Evolutionary conservation across 2,113 vertebrate genomes (phyloP).

Genomic region (Struthio camelus): DNA sequence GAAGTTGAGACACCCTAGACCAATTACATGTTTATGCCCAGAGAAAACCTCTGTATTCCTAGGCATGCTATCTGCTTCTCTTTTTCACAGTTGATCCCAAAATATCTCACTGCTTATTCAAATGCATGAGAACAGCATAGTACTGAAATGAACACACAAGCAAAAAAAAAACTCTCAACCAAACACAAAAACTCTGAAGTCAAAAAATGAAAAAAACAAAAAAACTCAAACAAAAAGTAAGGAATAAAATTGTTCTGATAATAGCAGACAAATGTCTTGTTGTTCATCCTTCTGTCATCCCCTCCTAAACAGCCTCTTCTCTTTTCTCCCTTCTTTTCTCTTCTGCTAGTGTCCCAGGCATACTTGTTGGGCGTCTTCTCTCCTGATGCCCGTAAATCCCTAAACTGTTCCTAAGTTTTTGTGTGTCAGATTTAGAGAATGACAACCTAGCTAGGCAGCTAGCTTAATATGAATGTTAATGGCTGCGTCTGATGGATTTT

Average conservation of each 20-base stretch:
- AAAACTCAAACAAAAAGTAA: fast-evolving
- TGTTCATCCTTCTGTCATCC: not conserved
- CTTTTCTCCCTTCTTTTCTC: not conserved
- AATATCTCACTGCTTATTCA: not conserved
- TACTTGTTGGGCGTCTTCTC: not conserved
- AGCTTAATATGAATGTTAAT: not conserved
- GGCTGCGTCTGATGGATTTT: not conserved
- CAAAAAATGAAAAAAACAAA: not conserved
- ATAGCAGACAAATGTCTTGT: not conserved
- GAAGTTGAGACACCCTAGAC: not conserved
- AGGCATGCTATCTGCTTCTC: not conserved
- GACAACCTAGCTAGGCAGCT: not conserved
- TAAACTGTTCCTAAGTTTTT: not conserved
- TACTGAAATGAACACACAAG: not conserved
- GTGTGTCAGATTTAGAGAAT: not conserved
- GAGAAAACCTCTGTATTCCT: not conserved
- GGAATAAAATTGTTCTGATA: not conserved
- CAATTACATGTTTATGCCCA: not conserved
- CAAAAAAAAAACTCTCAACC: no score
- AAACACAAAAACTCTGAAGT: not conserved
- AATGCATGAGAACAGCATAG: not conserved
- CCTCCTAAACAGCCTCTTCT: not conserved
- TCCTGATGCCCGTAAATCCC: not conserved
- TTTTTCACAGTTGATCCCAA: not conserved
- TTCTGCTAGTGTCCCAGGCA: fast-evolving